phyloP scores from a whole-genome alignment of 2,113 vertebrate genomes.

The Myrmecophaga tridactyla region DNA sequence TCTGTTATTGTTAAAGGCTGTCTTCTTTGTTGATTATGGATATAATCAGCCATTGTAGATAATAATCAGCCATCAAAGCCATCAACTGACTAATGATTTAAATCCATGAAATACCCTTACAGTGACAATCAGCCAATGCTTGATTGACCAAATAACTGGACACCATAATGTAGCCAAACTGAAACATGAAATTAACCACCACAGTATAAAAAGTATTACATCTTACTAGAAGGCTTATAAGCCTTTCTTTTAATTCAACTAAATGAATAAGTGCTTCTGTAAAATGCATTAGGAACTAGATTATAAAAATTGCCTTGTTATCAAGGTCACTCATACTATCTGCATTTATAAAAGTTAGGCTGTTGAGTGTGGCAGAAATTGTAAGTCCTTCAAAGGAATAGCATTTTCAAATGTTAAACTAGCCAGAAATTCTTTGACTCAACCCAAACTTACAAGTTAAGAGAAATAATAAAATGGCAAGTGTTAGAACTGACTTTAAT shows the following conservation, averaged over 20 bases:
- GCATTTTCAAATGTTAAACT: conserved; percentile 18
- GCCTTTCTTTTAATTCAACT: not conserved
- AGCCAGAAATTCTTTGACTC: not conserved
- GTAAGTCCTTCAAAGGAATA: not conserved
- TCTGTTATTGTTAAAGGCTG: too few relatives aligned
- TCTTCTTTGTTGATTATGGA: too few relatives aligned
- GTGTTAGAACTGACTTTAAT: not conserved
- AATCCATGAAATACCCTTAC: too few relatives aligned
- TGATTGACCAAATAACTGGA: too few relatives aligned
- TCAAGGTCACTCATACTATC: not conserved
- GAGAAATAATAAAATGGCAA: not conserved
- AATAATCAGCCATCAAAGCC: too few relatives aligned
- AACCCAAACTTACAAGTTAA: not conserved
- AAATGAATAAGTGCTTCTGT: not conserved
- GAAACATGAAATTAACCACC: too few relatives aligned
- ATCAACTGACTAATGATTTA: too few relatives aligned
- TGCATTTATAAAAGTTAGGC: not conserved
- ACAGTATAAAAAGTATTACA: not conserved
- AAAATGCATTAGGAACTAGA: not conserved
- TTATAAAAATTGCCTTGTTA: not conserved
- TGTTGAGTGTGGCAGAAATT: not conserved
- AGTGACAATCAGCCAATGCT: too few relatives aligned
- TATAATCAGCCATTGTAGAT: too few relatives aligned
- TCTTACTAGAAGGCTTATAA: conserved; percentile 2
- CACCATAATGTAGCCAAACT: too few relatives aligned